Evolutionary conservation across 2,797 vertebrate genomes (phyloP), one percentile per base, ranked within the genome.

Genomic region (Hypotaenidia philippensis): DNA sequence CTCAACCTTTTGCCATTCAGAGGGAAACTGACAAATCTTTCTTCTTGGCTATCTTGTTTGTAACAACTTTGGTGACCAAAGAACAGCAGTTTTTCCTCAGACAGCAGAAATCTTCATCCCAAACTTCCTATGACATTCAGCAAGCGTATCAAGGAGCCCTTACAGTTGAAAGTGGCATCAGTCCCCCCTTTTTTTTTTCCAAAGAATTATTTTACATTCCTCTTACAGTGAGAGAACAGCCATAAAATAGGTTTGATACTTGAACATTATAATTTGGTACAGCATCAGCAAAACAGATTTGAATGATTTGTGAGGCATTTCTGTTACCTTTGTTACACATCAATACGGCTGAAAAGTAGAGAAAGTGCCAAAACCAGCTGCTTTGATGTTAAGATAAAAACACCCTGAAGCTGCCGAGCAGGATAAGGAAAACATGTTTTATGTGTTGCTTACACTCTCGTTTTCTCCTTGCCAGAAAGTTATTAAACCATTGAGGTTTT

Each of bases 1-100:
- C 71, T 96, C 89, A 91, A 85, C 87, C 83, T 94, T 82, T 75
- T 81, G 94, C 90, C 87, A 78, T 80, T 74, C 93, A 92, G 26
- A 89, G 65, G 50, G 78, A 78, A 94, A 89, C 87, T 93, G 93
- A 93, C 87, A 89, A 84, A 87, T 91, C 71, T 87, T 80, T 89
- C 71, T 87, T 76, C 89, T 79, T 38, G 60, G 55, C 83, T 93
- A 72, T 61, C 87, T 86, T 93, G 79, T 93, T 94, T 93, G 52
- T 93, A 92, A 66, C 70, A 96, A 91, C 90, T 93, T 94, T 71
- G n/a, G 50, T 61, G 57, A 86, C 32, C 87, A 78, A 75, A 81
- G 80, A 88, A n/a, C 72, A 86, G 45, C 72, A 36, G 19, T 94
- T 94, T 87, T 82, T 11, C 60, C 64, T 60, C 49, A 93, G 86